Conservation (phyloP, 2,797 vertebrate genomes). For the Liasis olivaceus region DNA sequence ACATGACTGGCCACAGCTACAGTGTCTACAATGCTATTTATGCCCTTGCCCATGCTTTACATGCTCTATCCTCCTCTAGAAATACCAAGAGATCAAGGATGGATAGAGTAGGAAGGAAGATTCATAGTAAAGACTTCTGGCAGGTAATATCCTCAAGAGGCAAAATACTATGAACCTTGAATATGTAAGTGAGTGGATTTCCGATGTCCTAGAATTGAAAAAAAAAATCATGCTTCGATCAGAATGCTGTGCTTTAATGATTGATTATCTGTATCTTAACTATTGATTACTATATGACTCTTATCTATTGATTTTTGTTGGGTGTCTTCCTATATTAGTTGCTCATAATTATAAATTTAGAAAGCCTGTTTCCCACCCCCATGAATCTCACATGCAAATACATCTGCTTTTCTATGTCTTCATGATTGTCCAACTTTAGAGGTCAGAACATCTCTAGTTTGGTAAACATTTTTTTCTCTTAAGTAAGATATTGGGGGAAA, state of each 20-base stretch:
- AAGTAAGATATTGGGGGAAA: background rate
- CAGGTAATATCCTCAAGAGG: background rate
- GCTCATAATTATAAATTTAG: background rate
- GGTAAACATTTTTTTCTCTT: background rate
- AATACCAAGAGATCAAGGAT: background rate
- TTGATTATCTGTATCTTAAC: background rate
- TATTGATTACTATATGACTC: background rate
- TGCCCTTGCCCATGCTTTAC: background rate
- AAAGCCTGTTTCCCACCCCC: background rate
- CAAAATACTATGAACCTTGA: background rate
- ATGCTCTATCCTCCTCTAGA: background rate
- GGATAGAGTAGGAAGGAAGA: background rate
- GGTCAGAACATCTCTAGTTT: no score
- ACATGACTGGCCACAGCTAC: background rate
- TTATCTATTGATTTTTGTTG: background rate
- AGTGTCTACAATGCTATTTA: background rate
- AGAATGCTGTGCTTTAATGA: background rate
- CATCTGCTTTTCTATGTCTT: background rate
- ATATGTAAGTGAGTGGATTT: background rate
- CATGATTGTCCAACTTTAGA: background rate
- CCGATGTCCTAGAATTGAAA: background rate
- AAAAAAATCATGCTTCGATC: background rate
- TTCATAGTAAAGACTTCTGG: background rate
- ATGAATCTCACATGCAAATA: background rate
- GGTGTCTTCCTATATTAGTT: background rate